Evolutionary conservation across 2,888 invertebrate species (phyloP), one percentile per base, ranked within the genome.

Genomic region (Empis livida): DNA sequence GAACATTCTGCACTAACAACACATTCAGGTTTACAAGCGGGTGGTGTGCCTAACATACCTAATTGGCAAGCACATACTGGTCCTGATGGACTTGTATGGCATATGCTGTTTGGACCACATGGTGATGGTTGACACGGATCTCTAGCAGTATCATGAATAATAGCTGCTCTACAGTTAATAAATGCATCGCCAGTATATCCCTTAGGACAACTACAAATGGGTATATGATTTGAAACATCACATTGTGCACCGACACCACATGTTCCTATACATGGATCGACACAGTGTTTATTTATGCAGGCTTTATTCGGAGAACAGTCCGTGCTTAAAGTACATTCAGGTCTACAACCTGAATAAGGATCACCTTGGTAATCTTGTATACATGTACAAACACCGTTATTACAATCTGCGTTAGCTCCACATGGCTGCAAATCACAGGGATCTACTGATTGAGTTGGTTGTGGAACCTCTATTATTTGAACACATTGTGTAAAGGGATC

Each of bases 1-100:
- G 80, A 72, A 63, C 88, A 89, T 64, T 87, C 86, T 8, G 82
- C 79, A 55, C 82, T 86, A 55, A 82, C 80, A n/a, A 82, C 77
- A 58, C 86, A 87, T 67, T 86, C 85, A 0, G 84, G 84, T 57
- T 82, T 73, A 60, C 86, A 87, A 37, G 78, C 76, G 17, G 79
- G 79, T 41, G 88, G 86, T 59, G 79, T 79, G 2, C 88, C 86
- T 53, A 80, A 73, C 61, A 81, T 85, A 50, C 79, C 77, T n/a
- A 75, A 68, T 54, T 79, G 74, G 56, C 86, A 86, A 42, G 79
- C 78, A 58, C 86, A 86, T 5, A 80, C 74, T 5, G 83, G 82
- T 58, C 79, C 79, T 47, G 76, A 73, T 56, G 77, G 74, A 2
- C 75, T 68, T 55, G 78, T 78, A 49, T 77, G 75, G 59, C 86